Evolutionary conservation across 2,888 invertebrate species (phyloP), one percentile per base, ranked within the genome.

Genomic region (Tenthredo scrophulariae): DNA sequence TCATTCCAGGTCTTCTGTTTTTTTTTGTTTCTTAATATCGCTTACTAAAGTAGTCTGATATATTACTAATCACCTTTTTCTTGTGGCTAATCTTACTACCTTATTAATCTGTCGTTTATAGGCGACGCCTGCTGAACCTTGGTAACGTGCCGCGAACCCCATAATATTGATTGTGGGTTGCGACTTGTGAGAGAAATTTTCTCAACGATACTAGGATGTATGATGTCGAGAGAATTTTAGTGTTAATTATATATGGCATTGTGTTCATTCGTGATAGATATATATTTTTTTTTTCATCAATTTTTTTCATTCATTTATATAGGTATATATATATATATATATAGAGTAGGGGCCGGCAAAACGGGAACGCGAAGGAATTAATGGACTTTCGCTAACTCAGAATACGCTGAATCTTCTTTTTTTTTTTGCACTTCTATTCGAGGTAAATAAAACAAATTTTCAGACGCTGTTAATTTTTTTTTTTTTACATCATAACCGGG

Each of bases 91-190:
- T 80, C 22, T 9, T 80, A 9, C 43, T 74, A 37, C 80, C 37
- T 62, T 62, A 62, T 80, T 13, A 37, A 80, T 80, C 62, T 80
- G 22, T 62, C 58, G 29, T 62, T 80, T 80, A 40, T 80, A 80
- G 80, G 80, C 58, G 62, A 80, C 80, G 80, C 26, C 80, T 22
- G 77, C 22, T 40, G 37, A 80, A 40, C 80, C 80, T 80, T 13
- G 62, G 80, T 40, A 80, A 62, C 40, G 58, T 62, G 37, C 62
- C 80, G 80, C 80, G 62, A 80, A 80, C 80, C 62, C 58, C 62
- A 33, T 80, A 43, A 80, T 22, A 54, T n/a, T 80, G 80, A 40
- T 80, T 62, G 26, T 18, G 40, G 15, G 15, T 77, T 46, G 54
- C 54, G 54, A 77, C 33, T 67, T 67, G 67, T 33, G 67, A 33